Conservation (phyloP, 2,888 invertebrate genomes). For the Torymus texanus region DNA sequence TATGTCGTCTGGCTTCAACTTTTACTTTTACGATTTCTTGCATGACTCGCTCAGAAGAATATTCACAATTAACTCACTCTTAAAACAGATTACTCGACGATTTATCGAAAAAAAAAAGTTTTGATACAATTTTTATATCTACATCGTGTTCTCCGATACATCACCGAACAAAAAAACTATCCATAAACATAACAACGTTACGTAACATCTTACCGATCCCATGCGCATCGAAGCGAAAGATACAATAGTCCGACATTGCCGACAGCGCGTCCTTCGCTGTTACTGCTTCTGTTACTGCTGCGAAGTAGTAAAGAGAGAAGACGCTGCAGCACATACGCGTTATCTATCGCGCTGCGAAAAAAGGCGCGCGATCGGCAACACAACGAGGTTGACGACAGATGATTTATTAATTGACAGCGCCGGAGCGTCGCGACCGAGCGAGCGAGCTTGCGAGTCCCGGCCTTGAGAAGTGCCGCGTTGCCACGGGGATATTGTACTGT, state of each 20-base stretch:
- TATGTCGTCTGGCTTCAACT: neutral
- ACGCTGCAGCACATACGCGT: neutral
- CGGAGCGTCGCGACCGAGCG: neutral
- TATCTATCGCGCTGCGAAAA: neutral
- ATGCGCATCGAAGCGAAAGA: too few species aligned
- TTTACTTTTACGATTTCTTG: neutral
- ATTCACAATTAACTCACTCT: too few species aligned
- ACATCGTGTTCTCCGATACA: too few species aligned
- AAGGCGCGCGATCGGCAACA: slow-evolving; percentile 30
- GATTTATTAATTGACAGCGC: slow-evolving; percentile 45
- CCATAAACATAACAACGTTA: too few species aligned
- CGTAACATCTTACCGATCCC: too few species aligned
- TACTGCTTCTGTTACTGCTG: too few species aligned
- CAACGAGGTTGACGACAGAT: slow-evolving; percentile 51
- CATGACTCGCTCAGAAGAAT: neutral
- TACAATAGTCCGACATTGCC: too few species aligned
- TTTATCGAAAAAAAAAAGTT: too few species aligned
- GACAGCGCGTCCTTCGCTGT: too few species aligned
- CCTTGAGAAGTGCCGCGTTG: slow-evolving; percentile 3
- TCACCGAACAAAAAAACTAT: too few species aligned
- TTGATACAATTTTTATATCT: too few species aligned
- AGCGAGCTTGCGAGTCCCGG: neutral
- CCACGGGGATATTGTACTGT: neutral
- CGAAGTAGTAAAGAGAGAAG: neutral
- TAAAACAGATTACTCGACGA: too few species aligned